Percentiles rank a stretch among this genome's conserved stretches.
phyloP scores from a whole-genome alignment of 2,113 vertebrate species.

The Furnarius figulus region DNA sequence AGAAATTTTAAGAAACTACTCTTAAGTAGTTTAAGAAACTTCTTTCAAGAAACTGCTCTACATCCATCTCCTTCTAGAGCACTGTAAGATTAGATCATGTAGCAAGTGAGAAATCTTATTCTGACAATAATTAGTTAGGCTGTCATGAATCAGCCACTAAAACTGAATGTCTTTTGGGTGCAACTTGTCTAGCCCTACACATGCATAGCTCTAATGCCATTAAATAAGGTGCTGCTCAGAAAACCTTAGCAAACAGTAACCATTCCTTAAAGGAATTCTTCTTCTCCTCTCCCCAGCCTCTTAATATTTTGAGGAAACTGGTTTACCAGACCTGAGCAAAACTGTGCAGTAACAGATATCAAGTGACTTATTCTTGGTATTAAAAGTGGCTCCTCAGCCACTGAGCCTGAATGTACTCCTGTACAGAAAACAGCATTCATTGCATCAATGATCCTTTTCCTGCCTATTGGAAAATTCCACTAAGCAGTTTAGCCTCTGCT shows the following conservation, averaged over 20 bases:
- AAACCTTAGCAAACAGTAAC: neutral
- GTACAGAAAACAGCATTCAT: neutral
- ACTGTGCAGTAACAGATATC: neutral
- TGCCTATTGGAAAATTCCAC: neutral
- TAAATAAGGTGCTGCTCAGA: neutral
- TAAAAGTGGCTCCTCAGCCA: neutral
- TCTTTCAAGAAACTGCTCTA: neutral
- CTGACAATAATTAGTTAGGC: neutral
- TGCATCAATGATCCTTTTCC: neutral
- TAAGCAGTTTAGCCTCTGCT: neutral
- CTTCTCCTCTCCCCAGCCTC: neutral
- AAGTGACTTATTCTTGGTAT: neutral
- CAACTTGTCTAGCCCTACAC: neutral
- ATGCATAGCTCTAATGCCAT: neutral
- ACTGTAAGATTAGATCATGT: neutral
- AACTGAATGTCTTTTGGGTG: neutral
- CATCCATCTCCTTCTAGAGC: neutral
- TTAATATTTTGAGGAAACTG: neutral
- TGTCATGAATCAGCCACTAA: neutral
- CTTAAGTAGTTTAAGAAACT: neutral
- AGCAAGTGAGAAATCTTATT: neutral
- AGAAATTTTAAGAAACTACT: neutral
- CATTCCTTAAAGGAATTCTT: neutral
- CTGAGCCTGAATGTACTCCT: neutral
- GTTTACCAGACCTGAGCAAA: neutral